Conservation (phyloP, 2,888 invertebrate species). For the Melieria crassipennis region DNA sequence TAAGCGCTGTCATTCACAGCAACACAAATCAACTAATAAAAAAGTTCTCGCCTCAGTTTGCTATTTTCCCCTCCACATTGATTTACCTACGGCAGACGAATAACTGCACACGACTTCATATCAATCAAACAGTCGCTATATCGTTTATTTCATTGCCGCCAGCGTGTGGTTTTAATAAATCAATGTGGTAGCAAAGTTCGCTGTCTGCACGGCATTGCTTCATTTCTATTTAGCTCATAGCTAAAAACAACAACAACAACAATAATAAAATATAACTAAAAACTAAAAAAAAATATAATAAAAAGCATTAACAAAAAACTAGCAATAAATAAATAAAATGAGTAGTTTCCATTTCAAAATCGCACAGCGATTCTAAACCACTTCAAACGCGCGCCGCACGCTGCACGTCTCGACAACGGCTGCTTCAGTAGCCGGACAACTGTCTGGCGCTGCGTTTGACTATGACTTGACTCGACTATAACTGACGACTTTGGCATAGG, state of each 20-base stretch:
- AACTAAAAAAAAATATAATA: neutral
- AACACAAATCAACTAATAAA: too few relatives aligned
- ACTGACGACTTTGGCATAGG: too few relatives aligned
- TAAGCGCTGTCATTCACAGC: too few relatives aligned
- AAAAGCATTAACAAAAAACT: neutral
- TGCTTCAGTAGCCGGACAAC: too few relatives aligned
- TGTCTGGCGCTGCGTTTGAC: too few relatives aligned
- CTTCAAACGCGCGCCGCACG: constrained; percentile 10
- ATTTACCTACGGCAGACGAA: too few relatives aligned
- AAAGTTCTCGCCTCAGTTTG: too few relatives aligned
- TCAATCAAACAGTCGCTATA: constrained; percentile 14
- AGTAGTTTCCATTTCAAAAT: constrained; percentile 19
- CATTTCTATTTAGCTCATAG: constrained; percentile 26
- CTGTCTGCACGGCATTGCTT: constrained; percentile 21
- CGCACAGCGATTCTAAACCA: constrained; percentile 24
- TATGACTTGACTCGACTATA: too few relatives aligned
- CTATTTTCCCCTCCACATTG: too few relatives aligned
- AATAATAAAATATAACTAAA: neutral
- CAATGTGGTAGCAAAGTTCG: constrained; percentile 6
- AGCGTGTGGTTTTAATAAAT: constrained; percentile 18
- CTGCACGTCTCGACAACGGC: too few relatives aligned
- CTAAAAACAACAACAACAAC: neutral
- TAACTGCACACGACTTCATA: neutral
- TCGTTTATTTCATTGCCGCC: neutral
- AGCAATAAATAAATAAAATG: constrained; percentile 22